These are phyloP conservation scores for Orussus abietinus DNA, from an alignment of 1,140 invertebrate genomes.

Conservation along the genomic window DNA sequence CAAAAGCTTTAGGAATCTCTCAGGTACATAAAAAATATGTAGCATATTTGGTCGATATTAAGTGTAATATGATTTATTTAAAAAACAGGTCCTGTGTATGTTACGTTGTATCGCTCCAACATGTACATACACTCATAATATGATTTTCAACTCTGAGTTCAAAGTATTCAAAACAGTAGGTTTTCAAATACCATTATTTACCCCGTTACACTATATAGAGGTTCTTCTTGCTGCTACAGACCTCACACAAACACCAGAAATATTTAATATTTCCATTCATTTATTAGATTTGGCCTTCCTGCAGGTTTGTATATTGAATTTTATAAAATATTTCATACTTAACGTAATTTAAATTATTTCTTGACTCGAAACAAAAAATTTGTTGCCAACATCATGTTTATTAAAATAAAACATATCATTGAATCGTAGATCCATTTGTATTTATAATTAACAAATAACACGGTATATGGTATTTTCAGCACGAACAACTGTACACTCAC, in stretches of 20 bases:
- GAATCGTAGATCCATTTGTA: constrained; percentile 6
- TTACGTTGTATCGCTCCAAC: constrained; percentile 23
- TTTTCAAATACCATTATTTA: constrained; percentile 31
- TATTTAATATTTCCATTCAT: constrained; percentile 16
- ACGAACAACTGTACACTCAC: constrained; percentile 24
- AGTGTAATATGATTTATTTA: constrained; percentile 6
- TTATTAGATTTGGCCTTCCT: constrained; percentile 37
- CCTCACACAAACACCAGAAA: constrained; percentile 21
- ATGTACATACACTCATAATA: constrained; percentile 20
- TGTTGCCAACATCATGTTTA: constrained; percentile 1
- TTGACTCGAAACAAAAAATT: constrained; percentile 4
- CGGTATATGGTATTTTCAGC: constrained; percentile 19
- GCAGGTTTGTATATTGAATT: no score
- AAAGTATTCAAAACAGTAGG: constrained; percentile 32
- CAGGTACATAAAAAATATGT: constrained; percentile 24
- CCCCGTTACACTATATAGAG: constrained; percentile 33
- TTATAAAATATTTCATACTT: no score
- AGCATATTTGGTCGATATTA: constrained; percentile 3
- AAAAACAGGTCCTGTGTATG: constrained; percentile 22
- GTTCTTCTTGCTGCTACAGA: constrained; percentile 29
- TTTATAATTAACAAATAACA: no score
- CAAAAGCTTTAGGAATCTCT: constrained; percentile 20
- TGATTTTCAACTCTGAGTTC: constrained; percentile 30
- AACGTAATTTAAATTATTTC: constrained; percentile 7
- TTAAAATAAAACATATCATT: constrained; percentile 3